Evolutionary conservation across 2,797 vertebrate genomes (phyloP).

Genomic region (Falco biarmicus): DNA sequence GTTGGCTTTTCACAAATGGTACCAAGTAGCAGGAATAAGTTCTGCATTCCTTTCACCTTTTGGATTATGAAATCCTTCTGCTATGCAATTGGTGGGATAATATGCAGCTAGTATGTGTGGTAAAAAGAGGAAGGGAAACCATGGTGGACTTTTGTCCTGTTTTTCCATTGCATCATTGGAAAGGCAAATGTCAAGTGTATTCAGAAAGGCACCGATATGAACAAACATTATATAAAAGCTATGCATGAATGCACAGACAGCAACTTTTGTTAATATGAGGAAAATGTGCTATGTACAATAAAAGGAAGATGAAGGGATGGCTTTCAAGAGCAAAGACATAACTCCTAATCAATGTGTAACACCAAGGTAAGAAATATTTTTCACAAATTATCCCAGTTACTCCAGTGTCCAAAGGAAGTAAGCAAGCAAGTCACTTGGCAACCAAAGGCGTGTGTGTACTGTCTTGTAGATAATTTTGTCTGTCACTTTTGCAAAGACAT

Average conservation of each 20-base stretch:
- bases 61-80: neutral
- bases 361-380: neutral
- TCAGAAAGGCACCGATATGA: neutral
- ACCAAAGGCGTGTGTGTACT: neutral
- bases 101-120: fast-evolving
- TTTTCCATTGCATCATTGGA: neutral
- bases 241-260: neutral
- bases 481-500: neutral
- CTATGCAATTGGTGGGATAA: neutral
- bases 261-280: neutral
- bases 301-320: neutral
- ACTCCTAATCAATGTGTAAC: neutral
- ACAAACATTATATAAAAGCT: neutral
- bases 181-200: neutral
- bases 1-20: neutral
- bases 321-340: neutral
- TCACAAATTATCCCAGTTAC: neutral
- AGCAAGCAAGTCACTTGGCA: neutral
- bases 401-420: neutral
- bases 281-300: neutral
- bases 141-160: neutral
- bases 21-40: neutral
- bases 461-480: neutral
- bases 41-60: neutral
- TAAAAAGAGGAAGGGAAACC: neutral